These are phyloP conservation scores for Amazona finschi DNA, from an alignment of 2,797 vertebrate genomes.

Conservation along the genomic window DNA sequence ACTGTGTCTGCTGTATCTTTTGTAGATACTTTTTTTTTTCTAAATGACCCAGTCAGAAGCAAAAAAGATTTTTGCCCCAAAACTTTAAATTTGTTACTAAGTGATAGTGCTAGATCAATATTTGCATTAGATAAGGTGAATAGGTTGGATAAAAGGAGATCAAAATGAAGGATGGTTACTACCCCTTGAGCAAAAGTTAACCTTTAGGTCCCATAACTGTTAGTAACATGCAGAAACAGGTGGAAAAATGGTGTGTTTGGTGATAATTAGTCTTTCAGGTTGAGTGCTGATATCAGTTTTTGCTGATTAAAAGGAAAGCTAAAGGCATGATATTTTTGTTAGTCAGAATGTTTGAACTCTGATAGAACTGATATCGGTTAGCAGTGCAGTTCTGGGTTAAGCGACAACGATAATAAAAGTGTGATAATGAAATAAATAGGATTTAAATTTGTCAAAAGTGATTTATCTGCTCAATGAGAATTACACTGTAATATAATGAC, in stretches of 20 bases:
- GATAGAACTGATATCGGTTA: neutral
- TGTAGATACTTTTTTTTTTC: slow-evolving; percentile 26
- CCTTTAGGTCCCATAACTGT: neutral
- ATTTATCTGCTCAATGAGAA: neutral
- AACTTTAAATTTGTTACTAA: slow-evolving; percentile 28
- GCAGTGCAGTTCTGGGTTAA: neutral
- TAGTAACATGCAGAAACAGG: neutral
- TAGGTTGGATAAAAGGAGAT: neutral
- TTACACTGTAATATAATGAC: neutral
- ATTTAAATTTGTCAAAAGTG: neutral
- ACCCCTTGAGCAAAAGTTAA: neutral
- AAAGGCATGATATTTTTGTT: neutral
- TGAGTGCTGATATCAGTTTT: neutral
- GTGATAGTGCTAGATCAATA: slow-evolving; percentile 1
- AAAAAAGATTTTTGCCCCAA: slow-evolving; percentile 17
- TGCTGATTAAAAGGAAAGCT: neutral
- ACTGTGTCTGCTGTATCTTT: slow-evolving; percentile 24
- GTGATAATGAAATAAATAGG: neutral
- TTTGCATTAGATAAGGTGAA: slow-evolving; percentile 39
- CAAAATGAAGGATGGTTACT: neutral
- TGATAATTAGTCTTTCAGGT: neutral
- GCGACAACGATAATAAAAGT: neutral
- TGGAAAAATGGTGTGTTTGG: neutral
- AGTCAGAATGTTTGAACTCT: neutral
- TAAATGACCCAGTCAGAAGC: slow-evolving; percentile 30